These are phyloP conservation scores for Xestia xanthographa DNA, from an alignment of 2,888 invertebrate species.

Conservation along the genomic window DNA sequence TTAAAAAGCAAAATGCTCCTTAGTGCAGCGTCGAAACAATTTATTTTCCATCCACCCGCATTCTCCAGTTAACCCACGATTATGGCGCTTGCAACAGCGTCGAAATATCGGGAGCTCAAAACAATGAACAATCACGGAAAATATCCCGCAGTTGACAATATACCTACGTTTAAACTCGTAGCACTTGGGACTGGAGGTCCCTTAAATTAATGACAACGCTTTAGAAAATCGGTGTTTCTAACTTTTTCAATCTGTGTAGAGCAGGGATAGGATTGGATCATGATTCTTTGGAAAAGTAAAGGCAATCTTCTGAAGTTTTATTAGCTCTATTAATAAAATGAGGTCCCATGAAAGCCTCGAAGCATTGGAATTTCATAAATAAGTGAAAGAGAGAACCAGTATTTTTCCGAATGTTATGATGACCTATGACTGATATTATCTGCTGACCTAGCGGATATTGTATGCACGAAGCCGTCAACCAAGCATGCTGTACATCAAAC, in stretches of 20 bases:
- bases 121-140: too few species aligned
- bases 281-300: not conserved
- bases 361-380: not conserved
- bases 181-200: too few species aligned
- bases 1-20: too few species aligned
- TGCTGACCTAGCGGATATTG: not conserved
- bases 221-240: not conserved
- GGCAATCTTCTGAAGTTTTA: not conserved
- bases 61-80: too few species aligned
- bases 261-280: not conserved
- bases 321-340: not conserved
- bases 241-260: not conserved
- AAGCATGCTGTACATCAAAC: too few species aligned
- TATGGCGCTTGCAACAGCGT: too few species aligned
- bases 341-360: not conserved
- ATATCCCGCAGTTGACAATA: too few species aligned
- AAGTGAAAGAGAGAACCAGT: not conserved
- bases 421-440: not conserved
- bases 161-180: too few species aligned
- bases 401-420: not conserved
- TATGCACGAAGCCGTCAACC: too few species aligned
- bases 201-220: not conserved
- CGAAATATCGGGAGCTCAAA: too few species aligned
- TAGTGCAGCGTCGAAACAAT: too few species aligned
- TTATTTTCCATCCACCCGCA: too few species aligned